Evolutionary conservation across 2,888 invertebrate species (phyloP), one percentile per base, ranked within the genome.

Genomic region (Parthenolecanium corni): DNA sequence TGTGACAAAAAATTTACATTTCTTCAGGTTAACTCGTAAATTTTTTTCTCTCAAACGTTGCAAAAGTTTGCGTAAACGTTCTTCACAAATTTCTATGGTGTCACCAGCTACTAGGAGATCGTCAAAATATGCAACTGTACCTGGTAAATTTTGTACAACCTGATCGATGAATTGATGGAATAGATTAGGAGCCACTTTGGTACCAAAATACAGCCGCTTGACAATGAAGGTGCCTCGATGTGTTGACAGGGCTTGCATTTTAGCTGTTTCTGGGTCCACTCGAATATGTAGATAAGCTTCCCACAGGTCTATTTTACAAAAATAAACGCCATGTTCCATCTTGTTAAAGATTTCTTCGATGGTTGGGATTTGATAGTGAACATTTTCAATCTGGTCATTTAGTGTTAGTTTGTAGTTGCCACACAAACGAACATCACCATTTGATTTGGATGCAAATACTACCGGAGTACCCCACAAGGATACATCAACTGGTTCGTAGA

Each of bases 371-470:
- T 64, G 64, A 31, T 49, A 52, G 14, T 51, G 23, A 25, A 18
- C 38, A 6, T 46, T 25, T 14, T 61, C 40, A 14, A 66, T 12
- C 3, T 24, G 36, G 18, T 38, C 18, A 11, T 66, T 66, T 1
- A 65, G 49, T 6, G 66, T 66, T 18, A 61, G 49, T 44, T 66
- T 66, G 25, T 65, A 66, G 49, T 65, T 65, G 16, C 31, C 65
- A 31, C 66, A 65, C 5, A 66, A 16, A 14, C 66, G 16, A 11
- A 65, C 44, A 24, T 58, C 52, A 9, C 61, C 62, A 24, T 62
- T 44, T 0, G 63, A 58, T 56, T 66, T 66, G n/a, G 51, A 38
- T 23, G 62, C 38, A 3, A 56, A 40, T 21, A 66, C 66, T 11
- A 66, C n/a, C 1, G 65, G 64, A 21, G 66, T 66, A 1, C 65